Conservation (phyloP, 2,797 vertebrate genomes). For the Manis pentadactyla region DNA sequence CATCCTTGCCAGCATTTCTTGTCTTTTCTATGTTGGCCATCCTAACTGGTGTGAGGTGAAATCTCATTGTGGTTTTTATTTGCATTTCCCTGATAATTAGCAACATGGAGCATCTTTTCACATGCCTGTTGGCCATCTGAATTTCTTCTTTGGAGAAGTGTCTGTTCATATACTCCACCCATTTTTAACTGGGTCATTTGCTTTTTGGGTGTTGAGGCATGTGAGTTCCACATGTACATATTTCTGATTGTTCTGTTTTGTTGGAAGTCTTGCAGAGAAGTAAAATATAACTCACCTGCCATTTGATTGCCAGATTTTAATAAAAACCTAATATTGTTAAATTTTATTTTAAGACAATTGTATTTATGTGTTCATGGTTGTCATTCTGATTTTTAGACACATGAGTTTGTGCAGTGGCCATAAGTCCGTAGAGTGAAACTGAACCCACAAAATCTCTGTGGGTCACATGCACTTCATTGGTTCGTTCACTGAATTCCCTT, state of each 20-base stretch:
- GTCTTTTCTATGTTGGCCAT: no score
- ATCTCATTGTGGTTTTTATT: no score
- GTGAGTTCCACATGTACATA: not conserved
- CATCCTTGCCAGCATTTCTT: no score
- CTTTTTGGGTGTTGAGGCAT: no score
- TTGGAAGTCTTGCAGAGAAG: not conserved
- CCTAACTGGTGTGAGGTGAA: no score
- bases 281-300: not conserved
- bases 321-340: constrained; percentile 10
- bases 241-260: constrained; percentile 31
- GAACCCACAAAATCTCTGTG: not conserved
- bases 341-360: not conserved
- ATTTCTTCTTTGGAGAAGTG: no score
- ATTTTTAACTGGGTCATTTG: no score
- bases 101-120: no score
- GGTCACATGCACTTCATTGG: not conserved
- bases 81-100: no score
- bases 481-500: not conserved
- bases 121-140: no score
- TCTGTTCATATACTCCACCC: no score
- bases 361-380: not conserved
- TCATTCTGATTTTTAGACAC: not conserved
- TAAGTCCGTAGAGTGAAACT: not conserved
- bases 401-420: not conserved
- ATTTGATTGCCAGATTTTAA: constrained; percentile 17